Percentiles rank a stretch among this genome's conserved stretches.
These are phyloP conservation scores for Gasteruption jaculator DNA, from an alignment of 2,888 invertebrate genomes.

Conservation along the genomic window DNA sequence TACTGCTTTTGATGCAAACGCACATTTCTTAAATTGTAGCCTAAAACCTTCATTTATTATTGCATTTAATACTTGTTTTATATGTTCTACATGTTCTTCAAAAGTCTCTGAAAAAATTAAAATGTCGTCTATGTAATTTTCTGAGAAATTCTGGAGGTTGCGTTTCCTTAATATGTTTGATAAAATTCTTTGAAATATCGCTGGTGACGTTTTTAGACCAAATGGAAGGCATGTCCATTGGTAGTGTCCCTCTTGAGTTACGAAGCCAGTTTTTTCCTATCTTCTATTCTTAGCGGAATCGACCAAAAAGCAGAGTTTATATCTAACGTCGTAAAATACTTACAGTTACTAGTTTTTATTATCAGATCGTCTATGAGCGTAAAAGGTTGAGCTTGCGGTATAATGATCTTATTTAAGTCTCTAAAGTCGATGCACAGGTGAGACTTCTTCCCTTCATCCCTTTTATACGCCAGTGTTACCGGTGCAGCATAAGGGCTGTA, in stretches of 20 bases:
- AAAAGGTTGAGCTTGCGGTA: constrained; percentile 9
- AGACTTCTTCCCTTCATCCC: background rate
- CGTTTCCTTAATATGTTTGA: constrained; percentile 23
- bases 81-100: constrained; percentile 20
- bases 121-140: constrained; percentile 22
- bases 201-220: constrained; percentile 23
- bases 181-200: constrained; percentile 24
- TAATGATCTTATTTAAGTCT: constrained; percentile 3
- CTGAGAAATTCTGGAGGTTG: constrained; percentile 19
- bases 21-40: constrained; percentile 17
- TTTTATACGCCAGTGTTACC: background rate
- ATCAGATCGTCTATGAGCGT: constrained; percentile 9
- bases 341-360: constrained; percentile 7
- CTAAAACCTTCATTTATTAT: constrained; percentile 18
- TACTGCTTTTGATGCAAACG: constrained; percentile 10
- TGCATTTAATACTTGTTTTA: constrained; percentile 16
- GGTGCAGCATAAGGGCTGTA: constrained; percentile 11
- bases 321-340: constrained; percentile 9
- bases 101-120: constrained; percentile 21
- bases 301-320: constrained; percentile 19
- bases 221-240: constrained; percentile 18
- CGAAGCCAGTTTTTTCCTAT: constrained; percentile 23
- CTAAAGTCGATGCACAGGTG: constrained; percentile 1
- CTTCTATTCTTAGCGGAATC: constrained; percentile 14
- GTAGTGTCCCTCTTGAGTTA: constrained; percentile 17